Base-by-base conservation (phyloP, 2,113 vertebrate species). In the Tenrec ecaudatus region DNA sequence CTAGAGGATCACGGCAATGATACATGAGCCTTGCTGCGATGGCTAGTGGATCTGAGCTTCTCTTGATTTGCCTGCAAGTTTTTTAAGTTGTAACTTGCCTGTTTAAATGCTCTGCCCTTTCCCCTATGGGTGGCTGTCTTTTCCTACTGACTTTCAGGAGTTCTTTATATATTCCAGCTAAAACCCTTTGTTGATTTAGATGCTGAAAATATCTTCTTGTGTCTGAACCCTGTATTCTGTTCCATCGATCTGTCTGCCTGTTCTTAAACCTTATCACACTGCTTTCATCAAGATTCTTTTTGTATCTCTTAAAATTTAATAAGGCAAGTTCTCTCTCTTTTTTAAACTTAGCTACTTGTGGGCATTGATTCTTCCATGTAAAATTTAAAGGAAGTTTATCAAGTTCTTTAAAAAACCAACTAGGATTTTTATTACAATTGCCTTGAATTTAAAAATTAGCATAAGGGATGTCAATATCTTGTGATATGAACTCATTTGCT, bases 401-500 rank as follows among this genome's bases (percentile, higher is more conserved):
- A 87, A 80, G 16, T 76, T 57, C 75, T 84, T 84, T 53, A 22
- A 88, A 90, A 90, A 88, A 20, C 20, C 76, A 86, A 25, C 20
- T 83, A 38, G 53, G 40, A 78, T 38, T 81, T 92, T 76, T 33
- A 68, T 82, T 82, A 64, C 60, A 16, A 83, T 75, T 73, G 22
- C 33, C 64, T 43, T 90, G 60, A 78, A 81, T 40, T 40, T 83
- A 27, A n/a, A 82, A 79, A 64, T 83, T 73, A 64, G 80, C 6
- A 57, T 82, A 64, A 47, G 4, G n/a, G 36, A 81, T 71, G 14
- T 53, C 33, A 27, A 9, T 12, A 36, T 47, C 82, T 75, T 66
- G 31, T 86, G 68, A 33, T 73, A 89, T 43, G 62, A 89, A 86
- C 78, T 71, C 22, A 22, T 43, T 62, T 86, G 31, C 36, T 78